Evolutionary conservation across 2,113 vertebrate species (phyloP).

Genomic region (Alexandromys fortis): DNA sequence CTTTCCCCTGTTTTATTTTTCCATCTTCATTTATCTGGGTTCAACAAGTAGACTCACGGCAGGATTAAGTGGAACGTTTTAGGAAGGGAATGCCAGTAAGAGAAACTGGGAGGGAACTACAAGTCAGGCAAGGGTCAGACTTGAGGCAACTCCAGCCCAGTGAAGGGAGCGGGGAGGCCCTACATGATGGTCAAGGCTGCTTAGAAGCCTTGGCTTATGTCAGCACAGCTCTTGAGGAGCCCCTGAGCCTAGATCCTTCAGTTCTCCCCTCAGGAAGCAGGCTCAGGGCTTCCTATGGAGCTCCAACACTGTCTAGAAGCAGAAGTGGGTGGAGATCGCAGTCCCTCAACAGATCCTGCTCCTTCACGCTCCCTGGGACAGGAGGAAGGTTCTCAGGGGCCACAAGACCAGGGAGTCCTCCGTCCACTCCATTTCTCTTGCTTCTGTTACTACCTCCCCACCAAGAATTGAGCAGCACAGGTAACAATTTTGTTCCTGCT

Average conservation of each 20-base stretch:
- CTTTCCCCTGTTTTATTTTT: neutral
- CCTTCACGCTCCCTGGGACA: rapidly evolving
- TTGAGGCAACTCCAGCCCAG: too few relatives aligned
- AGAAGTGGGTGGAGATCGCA: neutral
- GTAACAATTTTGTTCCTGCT: neutral
- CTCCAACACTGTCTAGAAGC: neutral
- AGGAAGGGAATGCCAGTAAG: neutral
- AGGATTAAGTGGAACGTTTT: neutral
- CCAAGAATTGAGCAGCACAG: rapidly evolving
- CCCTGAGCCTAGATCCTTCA: neutral
- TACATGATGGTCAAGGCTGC: neutral
- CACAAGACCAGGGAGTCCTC: rapidly evolving
- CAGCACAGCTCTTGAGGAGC: neutral
- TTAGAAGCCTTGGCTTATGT: rapidly evolving
- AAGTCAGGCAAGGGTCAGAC: rapidly evolving
- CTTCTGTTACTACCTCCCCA: neutral
- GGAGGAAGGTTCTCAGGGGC: rapidly evolving
- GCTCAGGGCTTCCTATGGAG: neutral
- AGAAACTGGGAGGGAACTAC: neutral
- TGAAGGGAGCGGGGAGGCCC: rapidly evolving
- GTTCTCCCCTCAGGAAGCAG: rapidly evolving
- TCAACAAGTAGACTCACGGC: neutral
- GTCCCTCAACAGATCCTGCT: rapidly evolving
- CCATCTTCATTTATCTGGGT: neutral
- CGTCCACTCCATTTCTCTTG: neutral